Base-by-base conservation (phyloP, 2,113 vertebrate genomes). In the Dromas ardeola region DNA sequence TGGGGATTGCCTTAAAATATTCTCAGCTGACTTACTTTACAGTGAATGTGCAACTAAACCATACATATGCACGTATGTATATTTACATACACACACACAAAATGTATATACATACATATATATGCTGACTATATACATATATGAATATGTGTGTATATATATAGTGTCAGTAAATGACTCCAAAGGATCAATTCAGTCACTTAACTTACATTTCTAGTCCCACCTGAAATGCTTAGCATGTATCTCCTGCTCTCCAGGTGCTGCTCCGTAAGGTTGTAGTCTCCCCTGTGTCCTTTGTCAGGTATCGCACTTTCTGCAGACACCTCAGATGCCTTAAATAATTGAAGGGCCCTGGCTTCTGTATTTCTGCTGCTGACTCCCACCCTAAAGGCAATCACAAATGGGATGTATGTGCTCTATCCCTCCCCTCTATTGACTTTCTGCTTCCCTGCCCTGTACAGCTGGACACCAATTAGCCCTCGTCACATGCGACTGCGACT, bases 351-450 rank as follows among this genome's bases (percentile, higher is more conserved):
- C 19, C 27, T 25, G 14, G 14, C 16, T 85, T 74, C 63, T 56
- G 6, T 40, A 13, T 15, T 93, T 85, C 88, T 92, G 10, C 34
- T 81, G 47, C 32, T 72, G 36, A 52, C 47, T 79, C 10, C 12
- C 43, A 71, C 11, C 22, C 12, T 81, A 90, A 89, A 91, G 38
- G 29, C 30, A 87, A 38, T 81, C 81, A 81, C 13, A 63, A 15
- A 71, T 17, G 26, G 19, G 38, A 87, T 71, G 22, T 12, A 29
- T 42, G 34, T 81, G 73, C n/a, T 90, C 61, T 89, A 50, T 74
- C 81, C 29, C 23, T 94, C 85, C 62, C 26, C 80, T 74, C 70
- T 94, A 90, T 72, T 69, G 61, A 93, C 90, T 90, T 84, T 70
- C 55, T 84, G 8, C 36, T 88, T 93, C 38, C 47, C 27, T 79